Percentiles rank a stretch among this genome's conserved stretches.
Evolutionary conservation across 2,113 vertebrate species (phyloP).

Genomic region (Glareola pratincola): DNA sequence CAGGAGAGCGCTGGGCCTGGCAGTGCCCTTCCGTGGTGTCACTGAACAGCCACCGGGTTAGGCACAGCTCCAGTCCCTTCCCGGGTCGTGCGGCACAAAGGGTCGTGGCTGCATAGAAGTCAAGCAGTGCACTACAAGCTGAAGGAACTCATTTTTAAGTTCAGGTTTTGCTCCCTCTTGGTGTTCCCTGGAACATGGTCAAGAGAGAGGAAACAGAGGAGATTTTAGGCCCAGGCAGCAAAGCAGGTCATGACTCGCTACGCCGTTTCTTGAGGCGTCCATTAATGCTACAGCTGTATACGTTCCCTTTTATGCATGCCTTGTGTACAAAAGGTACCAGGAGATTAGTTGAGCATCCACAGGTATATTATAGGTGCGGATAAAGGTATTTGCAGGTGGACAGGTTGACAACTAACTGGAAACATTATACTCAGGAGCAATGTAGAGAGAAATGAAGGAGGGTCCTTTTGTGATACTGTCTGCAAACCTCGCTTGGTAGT

Average conservation of each 20-base stretch:
- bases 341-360: neutral
- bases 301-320: neutral
- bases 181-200: neutral
- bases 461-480: neutral
- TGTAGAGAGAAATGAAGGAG: neutral
- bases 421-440: neutral
- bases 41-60: neutral
- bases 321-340: neutral
- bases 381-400: neutral
- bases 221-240: neutral
- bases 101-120: rapidly evolving
- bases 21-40: neutral
- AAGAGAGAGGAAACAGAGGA: neutral
- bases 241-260: neutral
- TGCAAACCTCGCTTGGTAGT: neutral
- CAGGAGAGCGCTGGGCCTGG: neutral
- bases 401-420: neutral
- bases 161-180: neutral
- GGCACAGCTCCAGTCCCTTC: neutral
- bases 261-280: neutral
- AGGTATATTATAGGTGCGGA: neutral
- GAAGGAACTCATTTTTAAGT: neutral
- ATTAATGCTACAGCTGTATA: neutral
- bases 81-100: neutral
- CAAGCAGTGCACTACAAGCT: neutral